These are phyloP conservation scores for Acanthurus tractus DNA, from an alignment of 2,797 vertebrate species.

Conservation along the genomic window DNA sequence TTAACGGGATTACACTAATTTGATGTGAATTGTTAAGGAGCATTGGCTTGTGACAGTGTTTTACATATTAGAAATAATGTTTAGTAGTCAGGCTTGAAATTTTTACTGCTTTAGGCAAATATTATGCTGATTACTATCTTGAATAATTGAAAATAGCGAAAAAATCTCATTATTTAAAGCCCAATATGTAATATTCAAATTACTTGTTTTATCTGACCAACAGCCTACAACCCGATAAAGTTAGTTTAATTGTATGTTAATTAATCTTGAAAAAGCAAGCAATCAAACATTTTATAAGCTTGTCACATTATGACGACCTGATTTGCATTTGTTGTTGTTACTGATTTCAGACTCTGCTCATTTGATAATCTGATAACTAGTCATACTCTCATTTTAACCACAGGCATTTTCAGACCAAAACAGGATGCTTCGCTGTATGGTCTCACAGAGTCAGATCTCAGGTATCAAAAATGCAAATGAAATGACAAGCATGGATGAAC, in stretches of 20 bases:
- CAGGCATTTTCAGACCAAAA: conserved; percentile 56
- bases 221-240: no score
- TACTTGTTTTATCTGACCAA: not conserved
- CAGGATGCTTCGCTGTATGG: conserved; percentile 22
- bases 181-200: not conserved
- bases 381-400: not conserved
- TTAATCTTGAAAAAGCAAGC: not conserved
- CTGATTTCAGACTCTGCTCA: not conserved
- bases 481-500: conserved; percentile 28
- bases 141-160: conserved; percentile 10
- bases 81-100: conserved; percentile 14
- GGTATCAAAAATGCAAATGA: conserved; percentile 25
- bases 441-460: conserved; percentile 35
- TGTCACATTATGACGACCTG: not conserved
- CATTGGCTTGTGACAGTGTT: conserved; percentile 11
- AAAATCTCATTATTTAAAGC: not conserved
- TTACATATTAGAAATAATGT: conserved; percentile 11
- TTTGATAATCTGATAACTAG: not conserved
- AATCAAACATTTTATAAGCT: not conserved
- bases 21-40: conserved; percentile 21
- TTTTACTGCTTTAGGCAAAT: conserved; percentile 15
- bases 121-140: conserved; percentile 9
- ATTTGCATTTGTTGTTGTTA: not conserved
- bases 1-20: conserved; percentile 45
- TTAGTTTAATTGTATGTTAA: no score